Evolutionary conservation across 2,113 vertebrate species (phyloP), one percentile per base, ranked within the genome.

Genomic region (Chelonoidis abingdonii): DNA sequence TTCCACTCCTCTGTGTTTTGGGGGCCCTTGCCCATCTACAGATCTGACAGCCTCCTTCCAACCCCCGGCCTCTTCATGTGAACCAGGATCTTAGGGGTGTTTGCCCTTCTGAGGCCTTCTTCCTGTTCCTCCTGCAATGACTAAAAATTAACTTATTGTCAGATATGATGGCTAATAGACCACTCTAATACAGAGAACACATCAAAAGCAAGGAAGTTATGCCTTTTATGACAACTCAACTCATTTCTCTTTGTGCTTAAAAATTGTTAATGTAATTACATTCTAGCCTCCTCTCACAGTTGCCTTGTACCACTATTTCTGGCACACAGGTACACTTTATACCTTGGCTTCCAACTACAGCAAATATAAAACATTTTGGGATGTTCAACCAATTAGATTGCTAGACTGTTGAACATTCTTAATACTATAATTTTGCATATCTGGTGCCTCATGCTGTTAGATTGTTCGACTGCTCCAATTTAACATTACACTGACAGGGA

Each of bases 111-210:
- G 31, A 31, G 31, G 29, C 31, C 31, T 29, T 31, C 29, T 65
- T 35, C 14, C 31, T 35, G 31, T 65, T 65, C 29, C 29, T 93
- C 25, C 87, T 44, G 87, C 87, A 19, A 65, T 50, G 29, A 5
- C 2, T 62, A 78, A 89, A 96, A 95, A 91, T 62, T 92, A 92
- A 56, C 38, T 69, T 56, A 38, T 41, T 69, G n/a, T 75, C 69
- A 75, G 35, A 59, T 90, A 9, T 52, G 17, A 89, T 75, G 24
- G 31, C 6, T 59, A 84, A 47, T 41, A 53, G 41, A 31, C 47
- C 86, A 84, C 72, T 8, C 4, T 14, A 1, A 82, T 83, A 86
- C 21, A 2, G 2, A 95, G 29, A 83, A 84, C 35, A 81, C 0
- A 82, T 1, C 10, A 10, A 57, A 88, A 22, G 6, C 27, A 82